Base-by-base conservation (phyloP, 2,113 vertebrate genomes). In the Rhombomys opimus region DNA sequence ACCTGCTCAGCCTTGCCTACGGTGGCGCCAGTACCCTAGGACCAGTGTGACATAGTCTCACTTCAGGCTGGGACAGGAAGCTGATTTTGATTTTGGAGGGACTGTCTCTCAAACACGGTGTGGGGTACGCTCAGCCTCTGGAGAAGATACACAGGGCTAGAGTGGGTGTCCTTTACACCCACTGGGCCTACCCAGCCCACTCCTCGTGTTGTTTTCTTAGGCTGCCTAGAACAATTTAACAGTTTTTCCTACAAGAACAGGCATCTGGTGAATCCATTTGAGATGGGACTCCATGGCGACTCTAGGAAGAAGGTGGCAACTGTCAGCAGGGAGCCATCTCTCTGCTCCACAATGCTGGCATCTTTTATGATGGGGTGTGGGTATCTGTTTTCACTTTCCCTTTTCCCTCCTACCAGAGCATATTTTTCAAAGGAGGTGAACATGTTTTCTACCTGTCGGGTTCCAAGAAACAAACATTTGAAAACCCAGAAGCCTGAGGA, bases 391-490 rank as follows among this genome's bases (percentile, higher is more conserved):
- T 70, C 75, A 35, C 70, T 84, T 41, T 63, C n/a, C 70, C 6
- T 57, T 63, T 73, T 89, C 30, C 13, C 57, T 15, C 61, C 93
- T 61, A 70, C 17, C 54, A 77, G 4, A 88, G 57, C 59, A 35
- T 18, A 90, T 32, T 61, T 87, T 85, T 81, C 92, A 96, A 90
- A 77, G n/a, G 4, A 54, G 18, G 7, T 27, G 73, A 90, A n/a
- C 5, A 17, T 32, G 67, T 68, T 76, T 93, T 61, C 76, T 94
- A 87, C 22, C 54, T 73, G 27, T 32, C 13, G 5, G 25, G 30
- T 94, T 95, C 78, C 18, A 91, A 96, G 68, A 87, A 96, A 54
- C 11, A 95, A 93, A 95, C 30, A 77, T 57, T 84, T 93, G 68
- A 93, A 95, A 87, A 32, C 27, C 54, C 3, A 67, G 41, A 95